A percentile compares a stretch with the other conserved stretches of the same genome.
Conservation (phyloP, 2,797 vertebrate genomes). For the Psittacula echo region DNA sequence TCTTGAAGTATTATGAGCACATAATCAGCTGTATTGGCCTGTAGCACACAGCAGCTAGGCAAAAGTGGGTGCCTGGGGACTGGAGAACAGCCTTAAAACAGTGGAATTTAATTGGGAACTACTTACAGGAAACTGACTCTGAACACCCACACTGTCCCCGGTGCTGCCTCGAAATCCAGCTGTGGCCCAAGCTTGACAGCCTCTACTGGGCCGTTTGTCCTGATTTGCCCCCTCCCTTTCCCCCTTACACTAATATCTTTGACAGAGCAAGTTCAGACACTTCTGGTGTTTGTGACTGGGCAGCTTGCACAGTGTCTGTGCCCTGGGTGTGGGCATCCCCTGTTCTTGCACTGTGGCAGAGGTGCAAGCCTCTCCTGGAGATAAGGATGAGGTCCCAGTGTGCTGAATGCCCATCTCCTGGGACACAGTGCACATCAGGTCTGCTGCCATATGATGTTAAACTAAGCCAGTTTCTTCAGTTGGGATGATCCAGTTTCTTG, state of each 20-base stretch:
- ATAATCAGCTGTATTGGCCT: neutral
- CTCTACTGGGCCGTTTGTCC: neutral
- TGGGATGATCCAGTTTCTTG: neutral
- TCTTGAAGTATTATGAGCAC: neutral
- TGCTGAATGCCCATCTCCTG: neutral
- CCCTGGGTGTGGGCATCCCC: neutral
- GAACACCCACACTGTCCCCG: neutral
- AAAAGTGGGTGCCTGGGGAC: neutral
- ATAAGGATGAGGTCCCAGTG: neutral
- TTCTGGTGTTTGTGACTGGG: neutral
- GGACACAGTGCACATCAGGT: neutral
- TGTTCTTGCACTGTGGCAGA: neutral
- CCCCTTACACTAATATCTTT: neutral
- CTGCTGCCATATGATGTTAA: fast-evolving
- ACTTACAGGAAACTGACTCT: neutral
- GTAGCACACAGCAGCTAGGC: neutral
- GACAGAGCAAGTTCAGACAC: neutral
- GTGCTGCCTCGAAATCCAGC: neutral
- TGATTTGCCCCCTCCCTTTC: neutral
- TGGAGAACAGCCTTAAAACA: neutral
- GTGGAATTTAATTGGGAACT: neutral
- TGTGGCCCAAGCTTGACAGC: neutral
- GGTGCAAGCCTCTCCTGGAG: neutral
- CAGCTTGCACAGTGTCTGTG: neutral
- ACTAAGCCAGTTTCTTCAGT: neutral